Evolutionary conservation across 2,113 vertebrate genomes (phyloP), one percentile per base, ranked within the genome.

Genomic region (Ameiurus melas): DNA sequence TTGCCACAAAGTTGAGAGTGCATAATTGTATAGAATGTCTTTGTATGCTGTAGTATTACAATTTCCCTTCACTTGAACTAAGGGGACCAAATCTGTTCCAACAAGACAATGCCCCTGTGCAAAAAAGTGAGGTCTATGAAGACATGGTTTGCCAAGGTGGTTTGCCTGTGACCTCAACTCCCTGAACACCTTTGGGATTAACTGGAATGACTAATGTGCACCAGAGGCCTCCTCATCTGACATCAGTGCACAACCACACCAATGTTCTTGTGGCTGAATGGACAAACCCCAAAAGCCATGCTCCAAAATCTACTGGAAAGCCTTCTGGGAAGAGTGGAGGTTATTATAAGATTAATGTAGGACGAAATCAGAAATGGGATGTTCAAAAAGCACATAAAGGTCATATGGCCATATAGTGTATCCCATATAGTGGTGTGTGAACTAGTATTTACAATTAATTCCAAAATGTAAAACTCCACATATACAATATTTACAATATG

Each of bases 401-500:
- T 25, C 17, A 58, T 81, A 68, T 53, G 16, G 62, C 43, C 83
- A 55, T 57, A 55, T 33, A 30, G n/a, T 68, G 27, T 25, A 78
- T 47, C 13, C 30, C 51, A 51, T 80, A 33, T 39, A 81, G 47
- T 58, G 16, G 9, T 82, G 53, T 62, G 17, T 13, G 68, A 84
- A 77, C 6, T 36, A 84, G 39, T 62, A 62, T 43, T 82, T 55
- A 58, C 33, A 57, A 30, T 22, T 73, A 39, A 87, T 82, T 64
- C n/a, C 84, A 75, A 80, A 70, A 68, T 47, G 1, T 27, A 30
- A 70, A 88, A 19, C 51, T 36, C 20, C 43, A 83, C 47, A 62
- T 58, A 60, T 16, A 83, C 22, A 79, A 33, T 84, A 88, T 84
- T 60, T 83, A 88, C 71, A 88, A 66, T 58, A 62, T 9, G 20